Evolutionary conservation across 2,797 vertebrate genomes (phyloP).

Genomic region (Poecilia wingei): DNA sequence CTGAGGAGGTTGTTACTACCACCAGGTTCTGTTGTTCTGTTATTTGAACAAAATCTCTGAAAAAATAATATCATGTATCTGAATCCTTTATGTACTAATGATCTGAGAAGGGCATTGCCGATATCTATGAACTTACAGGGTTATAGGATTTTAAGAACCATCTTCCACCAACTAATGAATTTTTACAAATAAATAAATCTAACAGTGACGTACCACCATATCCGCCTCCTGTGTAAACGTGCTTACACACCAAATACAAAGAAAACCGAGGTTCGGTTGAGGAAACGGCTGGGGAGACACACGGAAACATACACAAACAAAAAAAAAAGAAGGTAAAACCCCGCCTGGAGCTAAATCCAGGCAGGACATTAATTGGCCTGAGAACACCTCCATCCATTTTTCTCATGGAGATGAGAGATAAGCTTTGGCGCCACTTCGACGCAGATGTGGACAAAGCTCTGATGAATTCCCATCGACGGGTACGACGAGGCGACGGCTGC

Average conservation of each 20-base stretch:
- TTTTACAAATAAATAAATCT: background rate
- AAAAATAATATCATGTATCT: background rate
- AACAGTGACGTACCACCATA: background rate
- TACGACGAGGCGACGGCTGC: constrained; percentile 18
- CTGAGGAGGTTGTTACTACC: no score
- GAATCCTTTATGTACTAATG: background rate
- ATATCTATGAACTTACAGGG: background rate
- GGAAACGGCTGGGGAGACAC: constrained; percentile 17
- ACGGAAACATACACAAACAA: constrained; percentile 15
- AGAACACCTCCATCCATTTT: constrained; percentile 69
- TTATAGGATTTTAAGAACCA: background rate
- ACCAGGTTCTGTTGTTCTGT: background rate
- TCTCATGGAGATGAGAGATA: constrained; percentile 68
- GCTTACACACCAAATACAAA: constrained; percentile 15
- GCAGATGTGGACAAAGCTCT: constrained; percentile 59
- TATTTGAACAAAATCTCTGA: background rate
- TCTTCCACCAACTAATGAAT: background rate
- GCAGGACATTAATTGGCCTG: constrained; percentile 72
- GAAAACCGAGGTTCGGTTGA: constrained; percentile 22
- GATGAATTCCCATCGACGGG: constrained; percentile 50
- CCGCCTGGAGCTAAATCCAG: constrained; percentile 60
- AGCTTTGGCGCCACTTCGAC: constrained; percentile 42
- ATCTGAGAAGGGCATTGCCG: background rate
- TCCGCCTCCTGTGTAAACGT: constrained; percentile 1
- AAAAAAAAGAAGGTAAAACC: constrained; percentile 32